phyloP scores from a whole-genome alignment of 2,888 invertebrate genomes.

The Disparrhopalites patrizii region DNA sequence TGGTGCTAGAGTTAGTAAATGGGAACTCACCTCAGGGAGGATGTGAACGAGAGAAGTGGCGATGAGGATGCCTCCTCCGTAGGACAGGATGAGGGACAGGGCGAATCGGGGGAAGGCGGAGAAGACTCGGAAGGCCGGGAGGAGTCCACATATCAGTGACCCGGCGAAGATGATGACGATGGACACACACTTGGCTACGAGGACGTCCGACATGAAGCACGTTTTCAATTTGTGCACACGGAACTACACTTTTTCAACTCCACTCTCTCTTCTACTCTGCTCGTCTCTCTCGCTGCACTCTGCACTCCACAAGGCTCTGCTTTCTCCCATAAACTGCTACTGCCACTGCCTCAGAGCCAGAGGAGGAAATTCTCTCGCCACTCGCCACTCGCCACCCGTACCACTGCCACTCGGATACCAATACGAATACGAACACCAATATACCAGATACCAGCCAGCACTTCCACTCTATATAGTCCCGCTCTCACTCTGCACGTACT shows the following conservation, averaged over 20 bases:
- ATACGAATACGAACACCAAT: too few species aligned
- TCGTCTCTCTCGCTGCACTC: neutral
- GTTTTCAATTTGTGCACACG: constrained; percentile 31
- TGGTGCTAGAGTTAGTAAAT: too few species aligned
- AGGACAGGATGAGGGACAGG: constrained; percentile 68
- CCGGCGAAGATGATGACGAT: constrained; percentile 46
- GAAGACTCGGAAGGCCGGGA: constrained; percentile 47
- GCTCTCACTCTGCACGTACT: too few species aligned
- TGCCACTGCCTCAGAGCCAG: too few species aligned
- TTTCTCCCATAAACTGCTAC: too few species aligned
- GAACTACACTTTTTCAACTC: constrained; percentile 31
- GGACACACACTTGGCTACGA: constrained; percentile 45
- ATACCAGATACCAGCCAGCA: too few species aligned
- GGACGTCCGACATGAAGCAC: constrained; percentile 42
- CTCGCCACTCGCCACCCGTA: too few species aligned
- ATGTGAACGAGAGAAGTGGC: constrained; percentile 74
- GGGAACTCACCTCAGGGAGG: constrained; percentile 68
- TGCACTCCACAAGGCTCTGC: neutral
- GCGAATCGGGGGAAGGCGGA: constrained; percentile 46
- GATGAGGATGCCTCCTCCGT: constrained; percentile 74
- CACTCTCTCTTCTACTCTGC: constrained; percentile 16
- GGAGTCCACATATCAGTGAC: constrained; percentile 47
- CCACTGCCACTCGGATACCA: too few species aligned
- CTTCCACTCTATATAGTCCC: too few species aligned
- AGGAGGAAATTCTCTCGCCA: too few species aligned